Evolutionary conservation across 2,888 invertebrate genomes (phyloP).

Genomic region (Pseudoips prasinana): DNA sequence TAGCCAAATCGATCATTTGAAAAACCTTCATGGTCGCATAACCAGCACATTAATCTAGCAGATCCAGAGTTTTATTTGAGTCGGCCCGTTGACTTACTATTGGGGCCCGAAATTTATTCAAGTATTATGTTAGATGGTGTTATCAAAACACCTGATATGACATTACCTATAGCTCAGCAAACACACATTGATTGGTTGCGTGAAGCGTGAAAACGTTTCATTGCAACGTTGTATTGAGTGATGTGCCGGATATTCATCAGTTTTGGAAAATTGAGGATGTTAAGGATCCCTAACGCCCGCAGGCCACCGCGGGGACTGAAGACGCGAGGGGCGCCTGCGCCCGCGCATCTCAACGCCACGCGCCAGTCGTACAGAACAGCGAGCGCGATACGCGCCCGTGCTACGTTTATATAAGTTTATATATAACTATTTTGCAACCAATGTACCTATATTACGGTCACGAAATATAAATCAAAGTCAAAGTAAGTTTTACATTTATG

Average conservation of each 20-base stretch:
- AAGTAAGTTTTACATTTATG: no score
- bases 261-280: conserved; percentile 6
- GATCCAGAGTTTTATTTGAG: conserved; percentile 1
- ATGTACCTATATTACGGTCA: no score
- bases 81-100: background rate
- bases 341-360: no score
- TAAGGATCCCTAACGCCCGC: background rate
- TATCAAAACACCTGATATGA: background rate
- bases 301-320: no score
- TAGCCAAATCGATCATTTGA: conserved; percentile 1
- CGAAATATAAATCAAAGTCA: no score
- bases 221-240: conserved; percentile 2
- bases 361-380: no score
- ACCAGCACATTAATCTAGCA: conserved; percentile 1
- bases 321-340: no score
- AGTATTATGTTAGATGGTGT: conserved; percentile 1
- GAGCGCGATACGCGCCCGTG: no score
- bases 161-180: conserved; percentile 1
- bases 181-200: conserved; percentile 1
- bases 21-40: background rate
- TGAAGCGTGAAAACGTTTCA: background rate
- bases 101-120: background rate
- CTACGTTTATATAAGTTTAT: no score
- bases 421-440: no score
- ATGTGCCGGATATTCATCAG: conserved; percentile 1